Evolutionary conservation across 1,140 invertebrate genomes (phyloP).

Genomic region (Drosophila subobscura): DNA sequence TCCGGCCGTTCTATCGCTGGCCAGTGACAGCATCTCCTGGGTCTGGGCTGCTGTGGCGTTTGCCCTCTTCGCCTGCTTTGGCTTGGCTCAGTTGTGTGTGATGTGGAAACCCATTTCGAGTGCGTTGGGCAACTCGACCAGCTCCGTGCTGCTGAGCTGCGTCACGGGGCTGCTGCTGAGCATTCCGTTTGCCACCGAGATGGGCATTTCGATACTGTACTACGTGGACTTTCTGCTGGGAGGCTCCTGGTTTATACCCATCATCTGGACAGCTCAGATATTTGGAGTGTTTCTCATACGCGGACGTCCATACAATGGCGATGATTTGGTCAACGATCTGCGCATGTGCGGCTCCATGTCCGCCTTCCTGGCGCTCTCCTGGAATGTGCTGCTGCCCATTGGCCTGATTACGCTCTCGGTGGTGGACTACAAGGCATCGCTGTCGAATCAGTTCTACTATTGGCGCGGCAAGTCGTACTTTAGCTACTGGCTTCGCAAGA

Average conservation of each 20-base stretch:
- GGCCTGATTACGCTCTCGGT: conserved; percentile 87
- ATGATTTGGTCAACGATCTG: conserved; percentile 90
- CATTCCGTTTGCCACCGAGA: conserved; percentile 93
- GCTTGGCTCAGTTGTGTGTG: conserved; percentile 90
- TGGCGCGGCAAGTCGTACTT: conserved; percentile 86
- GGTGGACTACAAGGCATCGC: conserved; percentile 76
- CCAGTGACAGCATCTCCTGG: conserved; percentile 84
- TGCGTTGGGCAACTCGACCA: conserved; percentile 92
- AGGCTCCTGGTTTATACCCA: conserved; percentile 93
- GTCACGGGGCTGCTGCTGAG: conserved; percentile 92
- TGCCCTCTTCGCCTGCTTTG: conserved; percentile 92
- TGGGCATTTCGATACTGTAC: conserved; percentile 93
- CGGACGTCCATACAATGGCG: conserved; percentile 92
- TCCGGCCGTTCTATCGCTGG: conserved; percentile 90
- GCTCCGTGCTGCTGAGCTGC: conserved; percentile 93
- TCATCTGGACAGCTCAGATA: conserved; percentile 90
- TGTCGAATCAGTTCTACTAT: conserved; percentile 81
- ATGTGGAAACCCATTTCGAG: conserved; percentile 86
- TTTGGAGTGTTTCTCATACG: conserved; percentile 92
- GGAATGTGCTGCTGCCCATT: conserved; percentile 93
- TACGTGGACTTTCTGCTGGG: conserved; percentile 93
- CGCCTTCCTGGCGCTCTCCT: conserved; percentile 92
- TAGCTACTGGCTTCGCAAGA: conserved; percentile 90
- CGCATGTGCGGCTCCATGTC: conserved; percentile 85
- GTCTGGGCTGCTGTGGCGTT: conserved; percentile 95